Percentiles rank a stretch among this genome's conserved stretches.
These are phyloP conservation scores for Narcine bancroftii DNA, from an alignment of 2,113 vertebrate species.

Conservation along the genomic window DNA sequence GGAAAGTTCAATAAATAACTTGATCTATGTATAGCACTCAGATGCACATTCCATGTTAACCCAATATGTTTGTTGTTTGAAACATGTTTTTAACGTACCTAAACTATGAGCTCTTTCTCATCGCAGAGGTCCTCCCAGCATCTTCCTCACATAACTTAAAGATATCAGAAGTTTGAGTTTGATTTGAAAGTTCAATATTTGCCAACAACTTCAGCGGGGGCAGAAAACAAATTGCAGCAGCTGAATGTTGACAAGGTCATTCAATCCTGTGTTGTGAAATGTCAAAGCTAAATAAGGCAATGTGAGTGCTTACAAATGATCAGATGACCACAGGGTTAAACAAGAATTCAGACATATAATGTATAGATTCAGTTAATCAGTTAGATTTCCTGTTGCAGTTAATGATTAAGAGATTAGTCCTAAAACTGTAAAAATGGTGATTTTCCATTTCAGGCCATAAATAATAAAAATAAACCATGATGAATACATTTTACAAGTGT, in stretches of 20 bases:
- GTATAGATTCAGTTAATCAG: background rate
- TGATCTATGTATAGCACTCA: background rate
- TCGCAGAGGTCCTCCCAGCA: background rate
- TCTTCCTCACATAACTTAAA: background rate
- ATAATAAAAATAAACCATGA: background rate
- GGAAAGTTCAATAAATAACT: too few relatives aligned
- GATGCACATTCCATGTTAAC: background rate
- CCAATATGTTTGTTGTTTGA: background rate
- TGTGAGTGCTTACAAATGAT: background rate
- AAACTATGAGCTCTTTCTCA: background rate
- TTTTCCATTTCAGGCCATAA: background rate
- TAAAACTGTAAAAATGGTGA: background rate
- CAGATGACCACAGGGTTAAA: background rate
- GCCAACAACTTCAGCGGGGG: background rate
- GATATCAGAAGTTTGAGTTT: background rate
- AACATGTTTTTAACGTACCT: background rate
- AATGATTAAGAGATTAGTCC: background rate
- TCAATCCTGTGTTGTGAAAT: background rate
- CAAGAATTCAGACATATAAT: background rate
- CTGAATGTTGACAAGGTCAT: slow-evolving; percentile 18
- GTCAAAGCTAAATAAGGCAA: background rate
- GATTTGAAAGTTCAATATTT: slow-evolving; percentile 15
- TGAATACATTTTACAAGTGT: background rate
- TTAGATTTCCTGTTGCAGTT: background rate
- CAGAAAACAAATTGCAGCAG: slow-evolving; percentile 25